Percentiles rank a stretch among this genome's conserved stretches.
Evolutionary conservation across 2,797 vertebrate genomes (phyloP).

Genomic region (Podarcis lilfordi): DNA sequence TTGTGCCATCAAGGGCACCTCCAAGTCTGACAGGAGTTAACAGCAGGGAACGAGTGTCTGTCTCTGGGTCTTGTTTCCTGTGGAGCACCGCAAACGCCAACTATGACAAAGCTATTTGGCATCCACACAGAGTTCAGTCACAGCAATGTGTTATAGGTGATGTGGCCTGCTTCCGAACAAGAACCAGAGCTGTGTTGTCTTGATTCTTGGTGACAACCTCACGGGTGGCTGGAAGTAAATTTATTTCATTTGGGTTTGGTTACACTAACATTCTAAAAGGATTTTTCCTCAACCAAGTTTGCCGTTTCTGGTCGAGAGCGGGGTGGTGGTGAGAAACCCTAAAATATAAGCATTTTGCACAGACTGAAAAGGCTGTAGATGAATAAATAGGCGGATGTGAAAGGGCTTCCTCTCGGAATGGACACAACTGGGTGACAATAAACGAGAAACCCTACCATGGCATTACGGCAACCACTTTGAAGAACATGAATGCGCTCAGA

Average conservation of each 20-base stretch:
- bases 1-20: not conserved
- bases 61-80: not conserved
- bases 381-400: not conserved
- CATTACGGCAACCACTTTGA: slow-evolving; percentile 54
- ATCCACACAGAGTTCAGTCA: not conserved
- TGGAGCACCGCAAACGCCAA: not conserved
- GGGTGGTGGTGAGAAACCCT: not conserved
- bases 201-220: slow-evolving; percentile 15
- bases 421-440: slow-evolving; percentile 50
- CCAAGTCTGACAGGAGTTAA: not conserved
- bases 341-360: slow-evolving; percentile 13
- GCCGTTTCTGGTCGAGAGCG: not conserved
- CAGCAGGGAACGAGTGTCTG: not conserved
- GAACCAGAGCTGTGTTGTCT: slow-evolving; percentile 22
- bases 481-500: slow-evolving; percentile 36
- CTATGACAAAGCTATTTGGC: not conserved
- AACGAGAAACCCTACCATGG: slow-evolving; percentile 8
- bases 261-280: slow-evolving; percentile 2
- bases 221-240: slow-evolving; percentile 13
- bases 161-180: slow-evolving; percentile 7
- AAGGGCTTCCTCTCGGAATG: not conserved
- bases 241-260: slow-evolving; percentile 29
- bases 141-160: slow-evolving; percentile 2
- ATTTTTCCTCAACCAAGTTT: not conserved
- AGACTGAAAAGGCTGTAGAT: not conserved